Evolutionary conservation across 53 echinoderm and acorn worm species (phyloP).

Genomic region (Patiria pectinifera): DNA sequence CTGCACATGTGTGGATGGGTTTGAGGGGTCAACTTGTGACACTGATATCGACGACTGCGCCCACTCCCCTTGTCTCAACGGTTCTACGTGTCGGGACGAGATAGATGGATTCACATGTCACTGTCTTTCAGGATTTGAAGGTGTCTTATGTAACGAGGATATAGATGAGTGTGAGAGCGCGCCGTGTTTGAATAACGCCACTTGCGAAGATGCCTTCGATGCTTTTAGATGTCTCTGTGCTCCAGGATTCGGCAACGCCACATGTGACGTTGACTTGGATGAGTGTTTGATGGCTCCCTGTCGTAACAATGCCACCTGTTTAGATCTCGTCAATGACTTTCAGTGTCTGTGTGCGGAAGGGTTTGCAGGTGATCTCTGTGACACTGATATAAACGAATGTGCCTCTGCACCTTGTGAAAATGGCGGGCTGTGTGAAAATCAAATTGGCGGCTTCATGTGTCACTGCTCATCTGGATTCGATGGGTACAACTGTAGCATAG

Average conservation of each 20-base stretch:
- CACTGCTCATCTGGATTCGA: constrained; percentile 5
- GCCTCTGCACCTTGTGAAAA: constrained; percentile 55
- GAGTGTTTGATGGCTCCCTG: not conserved
- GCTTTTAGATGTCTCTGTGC: not conserved
- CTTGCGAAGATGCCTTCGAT: not conserved
- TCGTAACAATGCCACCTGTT: constrained; percentile 51
- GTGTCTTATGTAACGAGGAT: constrained; percentile 4
- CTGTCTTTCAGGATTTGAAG: constrained; percentile 5
- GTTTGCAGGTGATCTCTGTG: constrained; percentile 61
- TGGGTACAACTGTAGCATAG: not conserved
- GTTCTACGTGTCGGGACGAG: not conserved
- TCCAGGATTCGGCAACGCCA: too few species aligned
- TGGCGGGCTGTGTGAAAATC: constrained; percentile 44
- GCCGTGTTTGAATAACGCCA: not conserved
- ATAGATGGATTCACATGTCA: constrained; percentile 20
- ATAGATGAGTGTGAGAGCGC: constrained; percentile 34
- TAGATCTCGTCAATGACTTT: constrained; percentile 43
- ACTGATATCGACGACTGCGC: not conserved
- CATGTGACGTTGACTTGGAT: too few species aligned
- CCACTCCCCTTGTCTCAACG: not conserved
- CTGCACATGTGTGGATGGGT: too few species aligned
- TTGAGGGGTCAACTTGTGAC: not conserved
- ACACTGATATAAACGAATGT: constrained; percentile 40
- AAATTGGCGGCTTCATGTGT: constrained; percentile 20
- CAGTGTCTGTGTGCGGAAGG: constrained; percentile 45